Evolutionary conservation across 2,888 invertebrate species (phyloP).

Genomic region (Trisateles emortualis): DNA sequence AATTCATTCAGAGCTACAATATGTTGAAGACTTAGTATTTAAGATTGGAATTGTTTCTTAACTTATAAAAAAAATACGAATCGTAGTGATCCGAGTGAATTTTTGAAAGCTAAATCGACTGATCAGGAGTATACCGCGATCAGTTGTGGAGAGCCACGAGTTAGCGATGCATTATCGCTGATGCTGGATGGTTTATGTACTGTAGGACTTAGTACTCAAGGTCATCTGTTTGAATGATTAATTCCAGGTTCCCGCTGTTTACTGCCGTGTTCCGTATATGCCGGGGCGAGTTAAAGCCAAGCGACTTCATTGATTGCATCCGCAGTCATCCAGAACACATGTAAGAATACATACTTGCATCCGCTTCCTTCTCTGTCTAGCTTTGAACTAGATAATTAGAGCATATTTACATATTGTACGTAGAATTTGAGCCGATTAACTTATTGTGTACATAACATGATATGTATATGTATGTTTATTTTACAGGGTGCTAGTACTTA

Average conservation of each 20-base stretch:
- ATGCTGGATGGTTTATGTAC: too few relatives aligned
- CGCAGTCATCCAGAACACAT: slow-evolving; percentile 98
- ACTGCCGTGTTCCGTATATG: slow-evolving; percentile 98
- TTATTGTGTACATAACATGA: slow-evolving; percentile 66
- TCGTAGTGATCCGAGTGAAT: too few relatives aligned
- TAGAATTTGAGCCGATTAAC: slow-evolving; percentile 65
- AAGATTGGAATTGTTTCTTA: too few relatives aligned
- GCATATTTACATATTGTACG: slow-evolving; percentile 47
- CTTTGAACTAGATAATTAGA: slow-evolving; percentile 53
- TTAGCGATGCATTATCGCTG: too few relatives aligned
- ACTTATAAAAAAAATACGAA: too few relatives aligned
- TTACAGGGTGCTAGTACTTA: slow-evolving; percentile 82
- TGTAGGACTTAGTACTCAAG: too few relatives aligned
- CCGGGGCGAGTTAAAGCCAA: slow-evolving; percentile 91
- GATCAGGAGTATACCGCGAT: too few relatives aligned
- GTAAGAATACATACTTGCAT: slow-evolving; percentile 88
- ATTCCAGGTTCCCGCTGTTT: slow-evolving; percentile 96
- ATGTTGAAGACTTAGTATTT: too few relatives aligned
- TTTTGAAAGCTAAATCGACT: too few relatives aligned
- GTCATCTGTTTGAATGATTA: slow-evolving; percentile 21
- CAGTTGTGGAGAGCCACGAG: too few relatives aligned
- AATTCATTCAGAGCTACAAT: not conserved
- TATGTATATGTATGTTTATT: slow-evolving; percentile 69
- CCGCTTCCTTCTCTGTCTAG: slow-evolving; percentile 59
- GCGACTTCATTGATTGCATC: slow-evolving; percentile 96